A percentile compares a stretch with the other conserved stretches of the same genome.
phyloP scores from a whole-genome alignment of 2,113 vertebrate species.

The Eulemur rufifrons region DNA sequence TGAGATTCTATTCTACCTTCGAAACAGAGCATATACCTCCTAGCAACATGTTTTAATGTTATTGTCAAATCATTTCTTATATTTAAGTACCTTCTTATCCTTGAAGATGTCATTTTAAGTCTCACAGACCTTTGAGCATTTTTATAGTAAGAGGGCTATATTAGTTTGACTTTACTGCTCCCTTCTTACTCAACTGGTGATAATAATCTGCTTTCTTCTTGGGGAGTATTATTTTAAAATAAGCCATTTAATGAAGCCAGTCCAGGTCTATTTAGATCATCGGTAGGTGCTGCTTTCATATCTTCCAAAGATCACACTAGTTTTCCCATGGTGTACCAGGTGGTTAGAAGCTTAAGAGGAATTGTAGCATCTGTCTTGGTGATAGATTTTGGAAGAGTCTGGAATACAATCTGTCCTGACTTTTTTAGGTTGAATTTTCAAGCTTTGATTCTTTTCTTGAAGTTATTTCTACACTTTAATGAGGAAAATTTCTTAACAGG shows the following conservation, averaged over 20 bases:
- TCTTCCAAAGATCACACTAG: neutral
- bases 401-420: neutral
- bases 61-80: slow-evolving; percentile 5
- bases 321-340: neutral
- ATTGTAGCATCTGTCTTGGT: slow-evolving; percentile 29
- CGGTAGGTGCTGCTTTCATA: neutral
- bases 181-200: neutral
- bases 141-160: neutral
- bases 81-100: neutral
- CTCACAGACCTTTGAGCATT: neutral
- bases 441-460: slow-evolving; percentile 50
- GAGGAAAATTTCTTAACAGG: neutral
- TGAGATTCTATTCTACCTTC: slow-evolving; percentile 25
- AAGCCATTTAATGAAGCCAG: slow-evolving; percentile 13
- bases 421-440: slow-evolving; percentile 50
- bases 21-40: neutral
- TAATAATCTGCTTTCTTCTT: slow-evolving; percentile 20
- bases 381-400: slow-evolving; percentile 45
- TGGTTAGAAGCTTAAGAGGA: neutral
- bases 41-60: slow-evolving; percentile 20
- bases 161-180: slow-evolving; percentile 25
- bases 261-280: neutral
- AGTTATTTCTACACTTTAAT: slow-evolving; percentile 28
- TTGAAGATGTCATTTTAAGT: slow-evolving; percentile 13
- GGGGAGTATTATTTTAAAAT: slow-evolving; percentile 19